A percentile compares a stretch with the other conserved stretches of the same genome.
Evolutionary conservation across 92 coral and sea anemone species (phyloP).

Genomic region (Ricordea florida): DNA sequence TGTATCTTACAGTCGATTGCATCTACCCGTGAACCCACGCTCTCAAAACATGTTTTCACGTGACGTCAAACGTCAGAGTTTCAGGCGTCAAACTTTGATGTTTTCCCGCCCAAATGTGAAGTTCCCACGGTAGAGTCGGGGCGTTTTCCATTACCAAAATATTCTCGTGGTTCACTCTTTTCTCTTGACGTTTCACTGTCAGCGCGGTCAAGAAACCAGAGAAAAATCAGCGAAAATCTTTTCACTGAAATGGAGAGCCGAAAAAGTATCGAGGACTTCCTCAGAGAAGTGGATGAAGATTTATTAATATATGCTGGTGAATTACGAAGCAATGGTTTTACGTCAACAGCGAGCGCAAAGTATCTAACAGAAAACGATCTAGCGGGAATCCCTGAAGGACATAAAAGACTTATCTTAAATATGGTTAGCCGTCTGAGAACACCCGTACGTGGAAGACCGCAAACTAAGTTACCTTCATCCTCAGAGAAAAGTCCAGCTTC

Average conservation of each 20-base stretch:
- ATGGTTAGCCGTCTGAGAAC: constrained; percentile 1
- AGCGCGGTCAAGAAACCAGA: neutral
- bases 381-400: constrained; percentile 44
- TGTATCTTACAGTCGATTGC: no score
- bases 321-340: constrained; percentile 34
- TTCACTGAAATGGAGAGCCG: neutral
- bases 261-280: constrained; percentile 37
- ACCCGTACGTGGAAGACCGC: no score
- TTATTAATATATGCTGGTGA: constrained; percentile 18
- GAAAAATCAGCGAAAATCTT: neutral
- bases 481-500: constrained; percentile 9
- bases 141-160: no score
- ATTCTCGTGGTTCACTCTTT: neutral
- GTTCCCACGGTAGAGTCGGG: no score
- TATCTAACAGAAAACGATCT: constrained; percentile 24
- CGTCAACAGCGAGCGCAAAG: constrained; percentile 11
- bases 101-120: no score
- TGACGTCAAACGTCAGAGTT: no score
- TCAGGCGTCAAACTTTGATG: no score
- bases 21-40: no score
- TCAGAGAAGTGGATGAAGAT: constrained; percentile 32
- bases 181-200: neutral
- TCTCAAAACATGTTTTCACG: no score
- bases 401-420: constrained; percentile 30
- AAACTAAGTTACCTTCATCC: constrained; percentile 3